phyloP scores from a whole-genome alignment of 1,140 invertebrate species.

The Leptopilina clavipes region DNA sequence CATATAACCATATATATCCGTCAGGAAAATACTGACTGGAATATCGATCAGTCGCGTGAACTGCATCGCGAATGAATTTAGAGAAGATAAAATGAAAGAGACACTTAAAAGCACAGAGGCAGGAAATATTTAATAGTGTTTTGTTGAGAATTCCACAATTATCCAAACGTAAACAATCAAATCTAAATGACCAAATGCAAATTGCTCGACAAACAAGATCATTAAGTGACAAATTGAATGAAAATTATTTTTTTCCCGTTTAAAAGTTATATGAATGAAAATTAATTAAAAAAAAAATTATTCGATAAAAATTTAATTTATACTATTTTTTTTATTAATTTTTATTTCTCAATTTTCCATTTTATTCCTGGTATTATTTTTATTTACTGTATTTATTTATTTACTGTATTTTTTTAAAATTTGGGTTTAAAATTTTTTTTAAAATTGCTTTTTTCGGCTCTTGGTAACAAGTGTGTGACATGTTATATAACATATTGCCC shows the following conservation, averaged over 20 bases:
- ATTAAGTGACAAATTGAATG: not conserved
- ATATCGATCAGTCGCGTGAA: conserved; percentile 11
- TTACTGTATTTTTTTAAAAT: too few species aligned
- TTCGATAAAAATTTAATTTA: too few species aligned
- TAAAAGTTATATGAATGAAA: not conserved
- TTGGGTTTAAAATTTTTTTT: not conserved
- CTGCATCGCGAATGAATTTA: not conserved
- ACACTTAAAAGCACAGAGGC: not conserved
- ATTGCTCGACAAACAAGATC: not conserved
- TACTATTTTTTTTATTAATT: too few species aligned
- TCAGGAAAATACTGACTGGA: conserved; percentile 2
- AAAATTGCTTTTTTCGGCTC: not conserved
- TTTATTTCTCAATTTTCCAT: too few species aligned
- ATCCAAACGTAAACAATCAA: not conserved
- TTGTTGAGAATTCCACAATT: not conserved
- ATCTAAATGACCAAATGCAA: not conserved
- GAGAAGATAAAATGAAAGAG: conserved; percentile 7
- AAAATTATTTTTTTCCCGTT: not conserved
- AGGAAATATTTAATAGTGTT: not conserved
- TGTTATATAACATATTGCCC: too few species aligned
- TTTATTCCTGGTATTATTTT: too few species aligned
- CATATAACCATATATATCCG: not conserved
- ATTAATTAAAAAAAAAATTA: too few species aligned
- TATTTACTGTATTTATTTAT: too few species aligned
- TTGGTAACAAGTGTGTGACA: too few species aligned